Percentiles rank a stretch among this genome's conserved stretches.
Conservation (phyloP, 2,888 invertebrate species). For the Sisyra nigra region DNA sequence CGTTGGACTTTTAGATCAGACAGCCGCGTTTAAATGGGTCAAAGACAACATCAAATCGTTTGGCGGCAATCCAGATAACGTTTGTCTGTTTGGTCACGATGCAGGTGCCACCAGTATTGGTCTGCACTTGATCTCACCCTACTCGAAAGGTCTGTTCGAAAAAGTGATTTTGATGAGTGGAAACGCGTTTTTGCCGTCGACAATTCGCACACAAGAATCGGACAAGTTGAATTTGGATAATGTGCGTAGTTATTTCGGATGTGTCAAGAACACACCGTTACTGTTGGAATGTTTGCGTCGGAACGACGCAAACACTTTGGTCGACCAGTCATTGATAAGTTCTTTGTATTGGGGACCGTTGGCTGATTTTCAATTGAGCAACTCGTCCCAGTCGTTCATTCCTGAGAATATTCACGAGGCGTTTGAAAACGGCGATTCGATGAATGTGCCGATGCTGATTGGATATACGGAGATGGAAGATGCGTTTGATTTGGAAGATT, state of each 20-base stretch:
- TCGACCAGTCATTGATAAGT: conserved; percentile 33
- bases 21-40: conserved; percentile 64
- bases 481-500: conserved; percentile 36
- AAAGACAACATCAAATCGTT: conserved; percentile 57
- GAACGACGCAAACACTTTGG: conserved; percentile 39
- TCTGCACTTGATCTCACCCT: conserved; percentile 49
- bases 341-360: conserved; percentile 57
- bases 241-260: conserved; percentile 48
- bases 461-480: conserved; percentile 75
- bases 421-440: conserved; percentile 42
- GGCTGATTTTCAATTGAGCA: conserved; percentile 53
- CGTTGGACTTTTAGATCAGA: conserved; percentile 66
- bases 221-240: conserved; percentile 44
- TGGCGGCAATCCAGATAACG: conserved; percentile 57
- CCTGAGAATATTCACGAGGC: conserved; percentile 46
- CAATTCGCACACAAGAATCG: conserved; percentile 44
- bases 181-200: conserved; percentile 43
- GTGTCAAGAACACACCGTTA: conserved; percentile 47
- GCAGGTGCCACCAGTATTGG: conserved; percentile 66
- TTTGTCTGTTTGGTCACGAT: conserved; percentile 65
- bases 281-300: conserved; percentile 53
- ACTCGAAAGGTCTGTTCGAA: conserved; percentile 47
- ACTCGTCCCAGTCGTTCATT: conserved; percentile 45
- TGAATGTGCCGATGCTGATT: conserved; percentile 54
- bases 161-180: conserved; percentile 73